A percentile compares a stretch with the other conserved stretches of the same genome.
These are phyloP conservation scores for Diploptera punctata DNA, from an alignment of 2,888 invertebrate genomes.

Conservation along the genomic window DNA sequence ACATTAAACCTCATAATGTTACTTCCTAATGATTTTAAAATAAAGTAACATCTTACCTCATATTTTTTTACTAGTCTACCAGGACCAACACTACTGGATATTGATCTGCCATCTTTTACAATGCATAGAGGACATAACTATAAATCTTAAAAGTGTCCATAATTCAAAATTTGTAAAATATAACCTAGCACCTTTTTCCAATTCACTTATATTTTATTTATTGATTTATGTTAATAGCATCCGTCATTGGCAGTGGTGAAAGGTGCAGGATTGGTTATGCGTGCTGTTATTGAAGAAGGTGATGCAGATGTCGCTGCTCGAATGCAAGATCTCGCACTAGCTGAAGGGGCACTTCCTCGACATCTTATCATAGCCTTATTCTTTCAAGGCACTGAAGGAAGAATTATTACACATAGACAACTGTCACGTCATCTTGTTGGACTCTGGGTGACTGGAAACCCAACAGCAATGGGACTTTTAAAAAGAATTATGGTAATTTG, in stretches of 20 bases:
- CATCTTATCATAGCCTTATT: constrained; percentile 92
- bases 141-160: too few species aligned
- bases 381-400: constrained; percentile 79
- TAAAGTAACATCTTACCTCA: too few species aligned
- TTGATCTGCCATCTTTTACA: too few species aligned
- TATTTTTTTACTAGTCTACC: too few species aligned
- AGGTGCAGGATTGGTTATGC: constrained; percentile 96
- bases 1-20: too few species aligned
- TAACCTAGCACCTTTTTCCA: too few species aligned
- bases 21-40: too few species aligned
- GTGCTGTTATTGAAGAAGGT: constrained; percentile 98
- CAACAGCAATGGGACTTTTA: constrained; percentile 86
- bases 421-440: constrained; percentile 93
- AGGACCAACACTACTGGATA: too few species aligned
- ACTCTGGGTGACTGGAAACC: constrained; percentile 95
- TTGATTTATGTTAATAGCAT: constrained; percentile 69
- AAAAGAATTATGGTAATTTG: constrained; percentile 77
- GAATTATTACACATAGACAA: constrained; percentile 86
- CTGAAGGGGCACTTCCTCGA: constrained; percentile 94
- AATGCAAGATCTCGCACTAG: constrained; percentile 95
- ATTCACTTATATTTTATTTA: too few species aligned
- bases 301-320: constrained; percentile 87
- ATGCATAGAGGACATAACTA: too few species aligned
- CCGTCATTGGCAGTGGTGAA: constrained; percentile 98
- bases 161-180: too few species aligned